A percentile compares a stretch with the other conserved stretches of the same genome.
Conservation (phyloP, 2,113 vertebrate genomes). For the Zosterops pallidus region DNA sequence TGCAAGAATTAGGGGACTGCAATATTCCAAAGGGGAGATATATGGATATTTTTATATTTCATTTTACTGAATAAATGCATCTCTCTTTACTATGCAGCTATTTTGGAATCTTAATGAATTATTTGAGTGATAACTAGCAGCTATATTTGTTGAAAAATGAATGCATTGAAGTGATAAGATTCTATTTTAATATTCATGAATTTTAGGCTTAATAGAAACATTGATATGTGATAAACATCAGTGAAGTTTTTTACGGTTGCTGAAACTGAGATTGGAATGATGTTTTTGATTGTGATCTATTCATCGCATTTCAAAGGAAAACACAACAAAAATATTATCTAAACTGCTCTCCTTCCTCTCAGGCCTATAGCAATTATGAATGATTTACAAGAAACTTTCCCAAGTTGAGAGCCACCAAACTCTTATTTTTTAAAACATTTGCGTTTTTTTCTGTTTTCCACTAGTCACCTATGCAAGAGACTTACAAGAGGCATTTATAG, state of each 20-base stretch:
- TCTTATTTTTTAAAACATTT: background rate
- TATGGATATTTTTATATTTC: background rate
- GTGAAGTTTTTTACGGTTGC: background rate
- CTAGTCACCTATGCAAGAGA: background rate
- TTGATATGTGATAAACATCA: constrained; percentile 34
- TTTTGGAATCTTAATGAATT: constrained; percentile 32
- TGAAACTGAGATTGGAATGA: constrained; percentile 18
- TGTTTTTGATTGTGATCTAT: background rate
- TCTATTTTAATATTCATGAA: constrained; percentile 52
- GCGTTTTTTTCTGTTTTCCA: background rate
- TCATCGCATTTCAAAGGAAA: constrained; percentile 45
- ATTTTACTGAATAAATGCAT: background rate
- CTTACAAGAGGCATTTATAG: background rate
- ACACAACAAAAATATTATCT: background rate
- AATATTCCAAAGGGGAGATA: background rate
- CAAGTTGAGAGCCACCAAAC: background rate
- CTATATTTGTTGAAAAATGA: constrained; percentile 26
- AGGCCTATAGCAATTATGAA: background rate
- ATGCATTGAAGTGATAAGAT: background rate
- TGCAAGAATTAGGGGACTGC: background rate
- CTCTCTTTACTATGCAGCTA: background rate
- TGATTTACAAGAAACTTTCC: background rate
- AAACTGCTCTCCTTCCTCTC: background rate
- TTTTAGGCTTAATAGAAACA: constrained; percentile 10
- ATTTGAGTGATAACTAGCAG: constrained; percentile 34